Evolutionary conservation across 2,797 vertebrate genomes (phyloP), one percentile per base, ranked within the genome.

Genomic region (Semaprochilodus insignis): DNA sequence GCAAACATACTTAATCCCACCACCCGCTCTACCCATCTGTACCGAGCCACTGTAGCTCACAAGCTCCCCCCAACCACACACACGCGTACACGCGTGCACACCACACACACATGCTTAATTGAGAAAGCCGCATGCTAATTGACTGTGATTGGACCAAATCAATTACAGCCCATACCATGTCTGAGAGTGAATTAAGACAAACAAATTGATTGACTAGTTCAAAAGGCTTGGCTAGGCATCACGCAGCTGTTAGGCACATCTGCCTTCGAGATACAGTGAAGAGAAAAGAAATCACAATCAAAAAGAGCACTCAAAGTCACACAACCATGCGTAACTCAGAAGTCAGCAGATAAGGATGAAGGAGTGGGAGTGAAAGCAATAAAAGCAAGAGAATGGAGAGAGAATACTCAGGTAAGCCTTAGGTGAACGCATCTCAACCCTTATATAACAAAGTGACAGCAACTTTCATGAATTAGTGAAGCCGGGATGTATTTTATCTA

Each of bases 391-490:
- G 31, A 71, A 78, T 11, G 1, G 82, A 73, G 21, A 44, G 78
- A 77, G 66, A 55, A 40, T 55, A 34, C 69, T 77, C 60, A 73
- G 75, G 34, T 69, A 72, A 73, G 70, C 74, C 55, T 69, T 69
- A 78, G 54, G 44, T 77, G 60, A 34, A 75, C 36, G 44, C 19
- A 75, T 74, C 82, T 80, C 73, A 75, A 66, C 65, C 57, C 81
- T 81, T 86, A 80, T 73, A 71, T 65, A 75, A 34, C 69, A 67
- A 60, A 76, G 54, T 36, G 34, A 76, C 73, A 55, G 81, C 67
- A 83, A 52, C 15, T 87, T 89, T 93, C 91, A 94, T 94, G 87
- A 94, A 95, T 94, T 90, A 95, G 92, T 92, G 84, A 95, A 85
- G 82, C 86, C 81, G 81, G 79, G 91, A 92, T 91, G 88, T 90